These are phyloP conservation scores for Manis javanica DNA, from an alignment of 2,797 vertebrate genomes.

Conservation along the genomic window DNA sequence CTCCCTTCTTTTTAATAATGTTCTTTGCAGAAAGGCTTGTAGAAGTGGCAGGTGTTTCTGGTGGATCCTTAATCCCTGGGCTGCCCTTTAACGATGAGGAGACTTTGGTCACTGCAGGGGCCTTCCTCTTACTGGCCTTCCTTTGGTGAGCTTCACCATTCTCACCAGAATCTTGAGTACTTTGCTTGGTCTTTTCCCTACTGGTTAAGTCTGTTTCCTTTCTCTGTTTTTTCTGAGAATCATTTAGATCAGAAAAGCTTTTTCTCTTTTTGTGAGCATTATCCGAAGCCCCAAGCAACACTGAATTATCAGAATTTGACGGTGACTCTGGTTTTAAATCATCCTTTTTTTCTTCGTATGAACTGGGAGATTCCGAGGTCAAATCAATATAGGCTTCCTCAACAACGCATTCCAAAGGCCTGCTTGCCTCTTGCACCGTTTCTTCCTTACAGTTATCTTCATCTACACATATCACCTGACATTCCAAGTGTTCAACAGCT, in stretches of 20 bases:
- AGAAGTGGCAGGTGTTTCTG: constrained; percentile 80
- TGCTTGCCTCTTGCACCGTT: neutral
- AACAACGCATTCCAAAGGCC: constrained; percentile 51
- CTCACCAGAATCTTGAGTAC: constrained; percentile 78
- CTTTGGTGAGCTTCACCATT: constrained; percentile 66
- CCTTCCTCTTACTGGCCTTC: constrained; percentile 75
- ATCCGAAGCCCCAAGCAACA: constrained; percentile 60
- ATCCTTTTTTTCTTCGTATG: constrained; percentile 51
- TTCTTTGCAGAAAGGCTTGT: constrained; percentile 95
- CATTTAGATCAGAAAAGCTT: constrained; percentile 82
- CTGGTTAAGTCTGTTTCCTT: constrained; percentile 75
- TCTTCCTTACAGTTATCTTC: constrained; percentile 74
- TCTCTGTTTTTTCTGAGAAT: constrained; percentile 83
- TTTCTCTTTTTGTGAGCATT: constrained; percentile 89
- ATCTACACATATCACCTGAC: constrained; percentile 68
- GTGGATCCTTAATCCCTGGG: constrained; percentile 71
- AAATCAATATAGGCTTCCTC: constrained; percentile 71
- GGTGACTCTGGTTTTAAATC: constrained; percentile 70
- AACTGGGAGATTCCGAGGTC: constrained; percentile 77
- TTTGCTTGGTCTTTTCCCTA: constrained; percentile 80
- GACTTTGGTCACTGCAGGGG: constrained; percentile 73
- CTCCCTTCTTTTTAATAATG: constrained; percentile 95
- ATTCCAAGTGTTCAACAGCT: constrained; percentile 31
- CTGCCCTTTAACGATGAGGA: constrained; percentile 54
- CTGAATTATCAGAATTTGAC: constrained; percentile 64